Evolutionary conservation across 2,888 invertebrate genomes (phyloP).

Genomic region (Chrysomela aeneicollis): DNA sequence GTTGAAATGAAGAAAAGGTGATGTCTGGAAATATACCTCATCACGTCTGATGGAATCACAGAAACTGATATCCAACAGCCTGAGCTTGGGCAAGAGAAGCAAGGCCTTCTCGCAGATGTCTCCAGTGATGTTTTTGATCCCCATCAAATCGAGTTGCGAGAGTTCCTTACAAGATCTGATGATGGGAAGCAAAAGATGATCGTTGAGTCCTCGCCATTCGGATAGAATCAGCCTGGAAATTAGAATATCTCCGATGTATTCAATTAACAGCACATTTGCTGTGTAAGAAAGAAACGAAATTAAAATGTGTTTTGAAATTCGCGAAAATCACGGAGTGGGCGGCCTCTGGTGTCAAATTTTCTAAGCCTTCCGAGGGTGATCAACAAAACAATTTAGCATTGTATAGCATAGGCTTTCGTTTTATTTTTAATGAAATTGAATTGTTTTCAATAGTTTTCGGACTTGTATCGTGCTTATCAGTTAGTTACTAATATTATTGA

Average conservation of each 20-base stretch:
- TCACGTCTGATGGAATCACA: conserved; percentile 80
- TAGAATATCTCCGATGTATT: not conserved
- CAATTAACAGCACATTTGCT: too few relatives aligned
- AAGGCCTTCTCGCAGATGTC: conserved; percentile 77
- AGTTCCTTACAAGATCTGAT: conserved; percentile 73
- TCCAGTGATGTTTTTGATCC: conserved; percentile 78
- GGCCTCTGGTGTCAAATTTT: too few relatives aligned
- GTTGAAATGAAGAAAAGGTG: not conserved
- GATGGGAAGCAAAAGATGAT: conserved; percentile 78
- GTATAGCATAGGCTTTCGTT: too few relatives aligned
- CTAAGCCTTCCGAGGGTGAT: too few relatives aligned
- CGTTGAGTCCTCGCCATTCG: conserved; percentile 82
- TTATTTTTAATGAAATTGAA: too few relatives aligned
- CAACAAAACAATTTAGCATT: too few relatives aligned
- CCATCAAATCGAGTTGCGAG: conserved; percentile 84
- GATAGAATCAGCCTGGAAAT: conserved; percentile 73
- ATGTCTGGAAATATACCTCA: conserved; percentile 62
- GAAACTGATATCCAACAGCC: conserved; percentile 86
- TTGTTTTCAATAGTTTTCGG: too few relatives aligned
- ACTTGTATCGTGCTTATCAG: too few relatives aligned
- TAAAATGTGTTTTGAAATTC: too few relatives aligned
- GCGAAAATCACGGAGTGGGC: too few relatives aligned
- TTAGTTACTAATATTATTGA: too few relatives aligned
- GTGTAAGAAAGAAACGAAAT: too few relatives aligned
- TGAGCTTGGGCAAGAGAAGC: conserved; percentile 72